Conservation (phyloP, 2,888 invertebrate species). For the Uropetala carovei region DNA sequence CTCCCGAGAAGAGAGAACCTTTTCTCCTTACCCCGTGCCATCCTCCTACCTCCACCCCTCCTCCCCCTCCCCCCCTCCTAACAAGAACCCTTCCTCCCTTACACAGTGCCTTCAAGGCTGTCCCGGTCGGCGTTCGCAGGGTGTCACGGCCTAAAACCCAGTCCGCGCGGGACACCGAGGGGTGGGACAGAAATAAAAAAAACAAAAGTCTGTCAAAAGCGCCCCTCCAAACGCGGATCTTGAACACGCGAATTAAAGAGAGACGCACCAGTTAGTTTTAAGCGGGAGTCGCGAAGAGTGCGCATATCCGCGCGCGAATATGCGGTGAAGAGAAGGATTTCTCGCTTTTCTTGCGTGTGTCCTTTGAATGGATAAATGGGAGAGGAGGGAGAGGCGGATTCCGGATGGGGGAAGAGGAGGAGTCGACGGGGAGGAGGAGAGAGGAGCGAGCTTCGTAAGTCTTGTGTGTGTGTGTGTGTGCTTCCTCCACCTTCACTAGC, state of each 20-base stretch:
- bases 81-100: not conserved
- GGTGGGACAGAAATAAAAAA: not conserved
- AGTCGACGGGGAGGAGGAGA: not conserved
- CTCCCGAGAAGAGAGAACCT: not conserved
- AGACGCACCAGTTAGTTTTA: not conserved
- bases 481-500: not conserved
- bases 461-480: too few relatives aligned
- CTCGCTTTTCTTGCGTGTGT: too few relatives aligned
- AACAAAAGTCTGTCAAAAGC: not conserved
- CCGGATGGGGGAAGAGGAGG: not conserved
- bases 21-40: too few relatives aligned
- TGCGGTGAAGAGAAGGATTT: not conserved
- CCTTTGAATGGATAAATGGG: not conserved
- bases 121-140: conserved; percentile 36
- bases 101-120: not conserved
- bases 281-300: not conserved
- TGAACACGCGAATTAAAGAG: not conserved
- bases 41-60: not conserved
- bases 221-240: not conserved
- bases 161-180: not conserved
- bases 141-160: conserved; percentile 44
- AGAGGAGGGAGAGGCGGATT: not conserved
- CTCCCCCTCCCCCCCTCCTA: not conserved
- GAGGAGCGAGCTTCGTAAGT: not conserved
- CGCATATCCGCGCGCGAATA: not conserved